Conservation (phyloP, 2,888 invertebrate species). For the Drosophila subsilvestris region DNA sequence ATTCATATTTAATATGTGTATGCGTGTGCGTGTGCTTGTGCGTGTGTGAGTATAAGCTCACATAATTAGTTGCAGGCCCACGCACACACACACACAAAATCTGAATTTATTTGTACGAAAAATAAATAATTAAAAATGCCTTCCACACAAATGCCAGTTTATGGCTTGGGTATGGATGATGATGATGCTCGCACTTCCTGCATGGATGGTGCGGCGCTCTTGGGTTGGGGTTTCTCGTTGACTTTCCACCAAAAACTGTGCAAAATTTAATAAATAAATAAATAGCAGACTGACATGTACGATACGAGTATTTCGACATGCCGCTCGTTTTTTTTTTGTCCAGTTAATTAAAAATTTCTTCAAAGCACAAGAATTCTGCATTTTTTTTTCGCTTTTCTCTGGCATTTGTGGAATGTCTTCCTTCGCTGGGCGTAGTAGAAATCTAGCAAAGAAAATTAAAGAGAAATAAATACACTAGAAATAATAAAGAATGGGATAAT, state of each 20-base stretch:
- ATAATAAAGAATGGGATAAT: too few relatives aligned
- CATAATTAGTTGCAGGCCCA: slow-evolving; percentile 27
- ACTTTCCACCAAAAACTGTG: slow-evolving; percentile 32
- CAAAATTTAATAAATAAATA: slow-evolving; percentile 43
- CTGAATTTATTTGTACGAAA: slow-evolving; percentile 33
- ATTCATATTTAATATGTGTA: slow-evolving; percentile 33
- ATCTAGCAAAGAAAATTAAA: background rate
- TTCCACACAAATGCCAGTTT: background rate
- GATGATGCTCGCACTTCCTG: background rate
- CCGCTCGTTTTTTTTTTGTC: slow-evolving; percentile 1
- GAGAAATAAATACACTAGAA: too few relatives aligned
- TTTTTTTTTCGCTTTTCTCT: background rate
- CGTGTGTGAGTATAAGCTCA: slow-evolving; percentile 9
- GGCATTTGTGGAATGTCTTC: background rate
- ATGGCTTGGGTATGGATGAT: background rate
- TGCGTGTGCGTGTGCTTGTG: background rate
- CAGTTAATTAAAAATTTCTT: slow-evolving; percentile 42
- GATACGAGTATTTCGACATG: slow-evolving; percentile 10
- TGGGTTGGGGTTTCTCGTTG: slow-evolving; percentile 7
- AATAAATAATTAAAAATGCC: slow-evolving; percentile 39
- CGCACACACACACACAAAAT: slow-evolving; percentile 3
- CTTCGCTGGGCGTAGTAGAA: background rate
- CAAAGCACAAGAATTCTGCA: slow-evolving; percentile 10
- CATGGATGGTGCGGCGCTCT: background rate
- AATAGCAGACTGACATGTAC: slow-evolving; percentile 20